These are phyloP conservation scores for Phylloscopus trochiloides DNA, from an alignment of 2,113 vertebrate species.

Conservation along the genomic window DNA sequence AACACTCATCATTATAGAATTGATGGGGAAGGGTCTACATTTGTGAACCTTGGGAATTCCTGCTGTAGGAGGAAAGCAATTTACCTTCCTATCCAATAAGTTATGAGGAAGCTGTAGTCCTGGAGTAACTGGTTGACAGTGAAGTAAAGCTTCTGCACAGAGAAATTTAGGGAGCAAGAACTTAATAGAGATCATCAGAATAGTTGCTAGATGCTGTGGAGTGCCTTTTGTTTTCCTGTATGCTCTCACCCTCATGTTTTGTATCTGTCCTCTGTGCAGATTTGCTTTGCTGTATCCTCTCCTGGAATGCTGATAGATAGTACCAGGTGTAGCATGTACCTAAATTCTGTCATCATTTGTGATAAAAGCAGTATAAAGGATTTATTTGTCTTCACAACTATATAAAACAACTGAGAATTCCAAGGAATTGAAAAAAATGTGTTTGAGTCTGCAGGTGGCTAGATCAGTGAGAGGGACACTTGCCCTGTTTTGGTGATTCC, in stretches of 20 bases:
- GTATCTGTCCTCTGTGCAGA: not conserved
- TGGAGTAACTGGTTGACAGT: not conserved
- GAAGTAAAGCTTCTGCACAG: not conserved
- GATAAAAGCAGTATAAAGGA: not conserved
- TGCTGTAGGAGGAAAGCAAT: not conserved
- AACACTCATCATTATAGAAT: not conserved
- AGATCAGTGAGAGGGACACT: not conserved
- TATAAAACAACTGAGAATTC: not conserved
- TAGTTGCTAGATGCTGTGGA: not conserved
- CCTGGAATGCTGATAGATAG: not conserved
- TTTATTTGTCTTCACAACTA: not conserved
- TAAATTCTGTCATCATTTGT: not conserved
- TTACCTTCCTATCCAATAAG: not conserved
- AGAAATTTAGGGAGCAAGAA: not conserved
- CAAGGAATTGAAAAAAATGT: not conserved
- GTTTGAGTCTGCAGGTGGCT: not conserved
- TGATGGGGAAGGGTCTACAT: not conserved
- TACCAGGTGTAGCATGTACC: not conserved
- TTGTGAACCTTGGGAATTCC: not conserved
- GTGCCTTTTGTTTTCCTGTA: not conserved
- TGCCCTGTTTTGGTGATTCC: not conserved
- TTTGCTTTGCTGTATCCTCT: not conserved
- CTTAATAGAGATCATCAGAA: not conserved
- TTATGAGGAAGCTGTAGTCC: not conserved
- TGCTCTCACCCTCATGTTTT: fast-evolving